phyloP scores from a whole-genome alignment of 2,888 invertebrate genomes.

The Amphipoea oculea region DNA sequence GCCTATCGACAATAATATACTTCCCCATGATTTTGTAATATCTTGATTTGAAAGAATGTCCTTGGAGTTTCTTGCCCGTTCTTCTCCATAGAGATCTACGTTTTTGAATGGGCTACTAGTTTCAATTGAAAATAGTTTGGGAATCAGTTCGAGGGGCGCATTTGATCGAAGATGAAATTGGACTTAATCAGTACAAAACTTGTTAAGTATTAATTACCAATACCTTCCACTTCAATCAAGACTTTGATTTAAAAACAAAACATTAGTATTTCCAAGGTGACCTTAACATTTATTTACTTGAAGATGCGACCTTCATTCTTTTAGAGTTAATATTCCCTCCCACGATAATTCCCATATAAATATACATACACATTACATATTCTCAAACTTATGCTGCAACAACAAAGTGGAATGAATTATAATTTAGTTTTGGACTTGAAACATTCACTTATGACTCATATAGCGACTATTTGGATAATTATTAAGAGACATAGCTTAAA shows the following conservation, averaged over 20 bases:
- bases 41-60: background rate
- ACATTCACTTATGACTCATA: constrained; percentile 55
- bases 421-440: constrained; percentile 55
- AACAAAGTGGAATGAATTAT: constrained; percentile 31
- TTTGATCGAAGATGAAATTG: background rate
- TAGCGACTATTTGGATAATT: constrained; percentile 38
- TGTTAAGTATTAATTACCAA: background rate
- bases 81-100: background rate
- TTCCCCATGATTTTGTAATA: background rate
- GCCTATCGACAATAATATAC: background rate
- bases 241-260: constrained; percentile 10
- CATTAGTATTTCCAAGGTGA: constrained; percentile 40
- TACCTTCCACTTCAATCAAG: background rate
- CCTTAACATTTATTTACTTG: constrained; percentile 15
- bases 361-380: too few relatives aligned
- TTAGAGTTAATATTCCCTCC: constrained; percentile 56
- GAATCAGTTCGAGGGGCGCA: background rate
- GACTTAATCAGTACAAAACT: background rate
- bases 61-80: background rate
- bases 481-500: constrained; percentile 25
- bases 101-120: background rate
- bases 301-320: constrained; percentile 63
- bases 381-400: background rate
- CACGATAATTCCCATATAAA: constrained; percentile 59
- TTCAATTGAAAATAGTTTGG: background rate